phyloP scores from a whole-genome alignment of 2,888 invertebrate species.

The Bibio marci region DNA sequence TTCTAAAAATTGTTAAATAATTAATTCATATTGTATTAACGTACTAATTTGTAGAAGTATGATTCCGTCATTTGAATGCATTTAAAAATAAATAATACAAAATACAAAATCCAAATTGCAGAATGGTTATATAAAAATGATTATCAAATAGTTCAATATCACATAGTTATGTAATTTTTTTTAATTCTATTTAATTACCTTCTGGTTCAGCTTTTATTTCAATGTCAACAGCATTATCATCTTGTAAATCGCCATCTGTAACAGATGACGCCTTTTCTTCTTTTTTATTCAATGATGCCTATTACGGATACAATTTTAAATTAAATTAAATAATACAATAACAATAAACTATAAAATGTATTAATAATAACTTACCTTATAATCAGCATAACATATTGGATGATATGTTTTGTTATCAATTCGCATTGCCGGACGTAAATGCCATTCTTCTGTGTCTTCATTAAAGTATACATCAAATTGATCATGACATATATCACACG shows the following conservation, averaged over 20 bases:
- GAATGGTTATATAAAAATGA: no score
- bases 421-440: constrained; percentile 64
- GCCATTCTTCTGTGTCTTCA: constrained; percentile 97
- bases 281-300: constrained; percentile 23
- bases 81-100: no score
- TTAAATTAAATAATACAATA: background rate
- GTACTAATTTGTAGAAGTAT: no score
- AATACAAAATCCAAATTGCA: no score
- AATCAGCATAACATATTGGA: constrained; percentile 79
- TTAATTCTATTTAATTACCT: background rate
- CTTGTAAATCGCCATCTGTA: constrained; percentile 3
- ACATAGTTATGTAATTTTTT: no score
- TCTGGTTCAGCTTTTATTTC: constrained; percentile 19
- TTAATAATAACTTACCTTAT: constrained; percentile 37
- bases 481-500: constrained; percentile 84
- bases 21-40: no score
- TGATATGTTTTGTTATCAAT: constrained; percentile 68
- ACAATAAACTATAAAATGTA: background rate
- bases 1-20: no score
- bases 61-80: no score
- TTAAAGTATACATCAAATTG: constrained; percentile 89
- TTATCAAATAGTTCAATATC: no score
- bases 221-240: constrained; percentile 5
- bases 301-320: constrained; percentile 8
- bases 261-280: constrained; percentile 10